Evolutionary conservation across 1,140 invertebrate species (phyloP).

Genomic region (Drosophila littoralis): DNA sequence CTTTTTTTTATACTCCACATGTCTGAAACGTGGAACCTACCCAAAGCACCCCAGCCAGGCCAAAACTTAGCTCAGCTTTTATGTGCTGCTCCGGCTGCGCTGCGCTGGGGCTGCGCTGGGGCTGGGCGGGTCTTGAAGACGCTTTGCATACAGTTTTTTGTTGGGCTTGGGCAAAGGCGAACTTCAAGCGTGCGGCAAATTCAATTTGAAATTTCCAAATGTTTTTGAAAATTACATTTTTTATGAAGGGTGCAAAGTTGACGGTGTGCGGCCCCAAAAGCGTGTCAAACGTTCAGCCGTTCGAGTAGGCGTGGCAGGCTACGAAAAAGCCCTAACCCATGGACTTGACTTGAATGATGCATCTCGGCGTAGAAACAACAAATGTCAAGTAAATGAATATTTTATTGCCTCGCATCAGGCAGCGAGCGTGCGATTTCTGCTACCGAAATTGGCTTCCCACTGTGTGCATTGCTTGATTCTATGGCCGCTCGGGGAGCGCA

Average conservation of each 20-base stretch:
- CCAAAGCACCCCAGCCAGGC: background rate
- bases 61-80: conserved; percentile 38
- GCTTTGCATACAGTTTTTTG: conserved; percentile 55
- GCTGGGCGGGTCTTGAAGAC: conserved; percentile 51
- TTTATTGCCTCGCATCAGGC: conserved; percentile 62
- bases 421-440: conserved; percentile 1
- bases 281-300: conserved; percentile 60
- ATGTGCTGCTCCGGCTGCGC: conserved; percentile 37
- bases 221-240: conserved; percentile 79
- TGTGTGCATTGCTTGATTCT: conserved; percentile 51
- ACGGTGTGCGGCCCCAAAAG: conserved; percentile 33
- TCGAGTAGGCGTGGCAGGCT: conserved; percentile 3
- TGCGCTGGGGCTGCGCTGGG: background rate
- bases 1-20: conserved; percentile 57
- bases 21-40: conserved; percentile 31
- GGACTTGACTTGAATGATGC: conserved; percentile 62
- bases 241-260: conserved; percentile 72
- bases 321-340: conserved; percentile 1
- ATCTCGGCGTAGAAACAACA: conserved; percentile 38
- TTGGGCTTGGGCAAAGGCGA: conserved; percentile 10
- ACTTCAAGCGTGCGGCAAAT: conserved; percentile 81
- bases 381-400: conserved; percentile 73
- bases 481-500: conserved; percentile 35
- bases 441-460: conserved; percentile 69
- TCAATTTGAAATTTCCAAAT: conserved; percentile 81